Percentiles rank a stretch among this genome's conserved stretches.
phyloP scores from a whole-genome alignment of 1,140 invertebrate genomes.

The Cydia strobilella region DNA sequence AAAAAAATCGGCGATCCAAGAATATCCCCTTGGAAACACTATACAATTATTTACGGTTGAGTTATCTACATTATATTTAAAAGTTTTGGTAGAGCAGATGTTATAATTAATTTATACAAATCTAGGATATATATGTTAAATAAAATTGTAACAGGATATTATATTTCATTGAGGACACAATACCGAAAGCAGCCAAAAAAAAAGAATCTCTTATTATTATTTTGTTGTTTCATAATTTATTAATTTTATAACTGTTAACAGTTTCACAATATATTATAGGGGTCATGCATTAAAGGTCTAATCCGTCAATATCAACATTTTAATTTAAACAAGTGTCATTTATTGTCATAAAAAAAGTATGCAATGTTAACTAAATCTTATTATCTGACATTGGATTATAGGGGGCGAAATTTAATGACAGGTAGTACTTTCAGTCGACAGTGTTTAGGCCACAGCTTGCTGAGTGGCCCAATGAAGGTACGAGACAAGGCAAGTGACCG shows the following conservation, averaged over 20 bases:
- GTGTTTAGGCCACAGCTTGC: no score
- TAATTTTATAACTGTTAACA: not conserved
- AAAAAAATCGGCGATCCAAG: not conserved
- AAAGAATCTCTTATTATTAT: not conserved
- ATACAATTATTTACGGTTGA: constrained; percentile 21
- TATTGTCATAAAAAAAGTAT: no score
- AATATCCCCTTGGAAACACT: constrained; percentile 15
- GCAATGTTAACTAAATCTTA: no score
- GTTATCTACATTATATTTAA: constrained; percentile 26
- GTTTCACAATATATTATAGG: not conserved
- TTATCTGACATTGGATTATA: no score
- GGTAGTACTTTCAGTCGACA: no score
- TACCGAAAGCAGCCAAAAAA: not conserved
- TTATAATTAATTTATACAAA: constrained; percentile 17
- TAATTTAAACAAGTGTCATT: no score
- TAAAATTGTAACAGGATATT: not conserved
- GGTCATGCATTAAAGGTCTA: no score
- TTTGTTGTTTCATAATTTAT: not conserved
- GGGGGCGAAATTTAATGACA: no score
- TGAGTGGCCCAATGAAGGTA: no score
- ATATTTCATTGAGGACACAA: not conserved
- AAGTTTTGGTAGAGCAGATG: constrained; percentile 4
- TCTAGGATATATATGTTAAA: constrained; percentile 16
- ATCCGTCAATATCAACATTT: no score
- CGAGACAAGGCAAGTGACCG: no score